Conservation (phyloP, 2,113 vertebrate genomes). For the Saccopteryx bilineata region DNA sequence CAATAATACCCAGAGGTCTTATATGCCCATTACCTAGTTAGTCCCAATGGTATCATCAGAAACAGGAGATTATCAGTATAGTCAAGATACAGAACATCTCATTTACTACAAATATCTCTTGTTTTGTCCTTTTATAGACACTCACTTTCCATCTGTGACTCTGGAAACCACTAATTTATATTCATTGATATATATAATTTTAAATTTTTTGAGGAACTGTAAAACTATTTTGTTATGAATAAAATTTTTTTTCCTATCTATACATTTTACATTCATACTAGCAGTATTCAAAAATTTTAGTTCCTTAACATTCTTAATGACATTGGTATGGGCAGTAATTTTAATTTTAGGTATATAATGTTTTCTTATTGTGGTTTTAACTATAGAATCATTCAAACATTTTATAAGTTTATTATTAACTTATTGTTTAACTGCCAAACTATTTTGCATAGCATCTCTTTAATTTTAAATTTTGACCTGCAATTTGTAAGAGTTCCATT, state of each 20-base stretch:
- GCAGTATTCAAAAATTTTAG: neutral
- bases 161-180: neutral
- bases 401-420: neutral
- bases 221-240: neutral
- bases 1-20: neutral
- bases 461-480: neutral
- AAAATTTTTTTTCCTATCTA: neutral
- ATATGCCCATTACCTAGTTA: neutral
- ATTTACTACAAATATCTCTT: neutral
- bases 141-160: neutral
- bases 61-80: too few relatives aligned
- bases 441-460: neutral
- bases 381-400: neutral
- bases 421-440: neutral
- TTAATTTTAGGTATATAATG: neutral
- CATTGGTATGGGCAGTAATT: neutral
- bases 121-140: neutral
- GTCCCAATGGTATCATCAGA: neutral
- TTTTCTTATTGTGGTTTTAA: neutral
- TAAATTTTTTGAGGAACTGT: neutral
- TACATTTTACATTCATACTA: neutral
- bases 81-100: neutral
- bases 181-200: neutral
- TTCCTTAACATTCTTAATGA: neutral
- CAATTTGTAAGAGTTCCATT: neutral